Base-by-base conservation (phyloP, 2,888 invertebrate genomes). In the Drosophila glabriapex region DNA sequence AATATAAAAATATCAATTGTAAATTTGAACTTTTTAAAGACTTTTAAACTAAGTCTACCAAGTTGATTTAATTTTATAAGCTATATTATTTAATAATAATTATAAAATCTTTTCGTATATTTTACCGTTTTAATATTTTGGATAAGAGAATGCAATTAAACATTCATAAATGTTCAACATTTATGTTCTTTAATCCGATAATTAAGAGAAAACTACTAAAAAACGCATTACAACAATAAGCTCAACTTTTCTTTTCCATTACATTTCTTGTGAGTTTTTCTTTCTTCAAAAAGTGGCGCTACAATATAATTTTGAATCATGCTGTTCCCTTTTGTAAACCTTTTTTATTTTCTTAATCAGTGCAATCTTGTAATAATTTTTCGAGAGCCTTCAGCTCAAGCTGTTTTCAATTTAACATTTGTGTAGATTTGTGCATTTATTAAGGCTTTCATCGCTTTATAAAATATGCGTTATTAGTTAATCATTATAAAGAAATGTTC, bases 391-490 rank as follows among this genome's bases (percentile, higher is more conserved):
- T 43, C 9, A 60, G 28, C 59, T 60, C 77, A 77, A 49, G 75
- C 87, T 89, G 89, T 65, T 55, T 55, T 43, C 31, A 53, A 46
- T 31, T 83, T 60, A 14, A 74, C 68, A 74, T 76, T 58, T 67
- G 63, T 68, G 4, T 39, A 43, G 54, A 58, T 64, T 37, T 46
- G 50, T 54, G 56, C 59, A 78, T 77, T 73, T 59, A 67, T 76
- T 81, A 63, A 63, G 69, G 69, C 56, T 49, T 70, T 61, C 68
- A 78, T 64, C 70, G 78, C 68, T 70, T 73, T 78, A 78, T 78
- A 76, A 85, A 59, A 85, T 84, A 79, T 78, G 83, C 85, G 69
- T 88, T 85, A 82, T 90, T 75, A 80, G 70, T 55, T 50, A 74
- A 79, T 76, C 75, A 76, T 89, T 77, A 68, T 74, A 59, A 73